Conservation (phyloP, 2,113 vertebrate species). For the Psephotus haematonotus region DNA sequence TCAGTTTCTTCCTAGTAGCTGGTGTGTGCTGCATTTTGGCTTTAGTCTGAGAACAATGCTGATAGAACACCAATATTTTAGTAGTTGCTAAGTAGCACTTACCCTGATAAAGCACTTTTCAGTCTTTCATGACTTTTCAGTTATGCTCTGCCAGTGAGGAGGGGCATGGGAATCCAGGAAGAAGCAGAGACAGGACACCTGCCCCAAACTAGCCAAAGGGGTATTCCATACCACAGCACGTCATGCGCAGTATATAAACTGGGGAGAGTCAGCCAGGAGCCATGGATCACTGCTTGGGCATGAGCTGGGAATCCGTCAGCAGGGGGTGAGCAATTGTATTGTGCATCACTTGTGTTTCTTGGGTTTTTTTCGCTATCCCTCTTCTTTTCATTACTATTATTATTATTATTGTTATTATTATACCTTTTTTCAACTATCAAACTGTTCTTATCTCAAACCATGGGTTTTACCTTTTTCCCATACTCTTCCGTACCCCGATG, state of each 20-base stretch:
- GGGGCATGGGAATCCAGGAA: not conserved
- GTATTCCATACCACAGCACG: not conserved
- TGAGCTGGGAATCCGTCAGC: not conserved
- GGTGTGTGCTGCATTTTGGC: not conserved
- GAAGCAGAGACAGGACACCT: not conserved
- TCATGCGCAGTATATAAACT: not conserved
- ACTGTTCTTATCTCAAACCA: not conserved
- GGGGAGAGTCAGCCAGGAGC: not conserved
- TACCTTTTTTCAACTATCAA: not conserved
- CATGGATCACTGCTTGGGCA: not conserved
- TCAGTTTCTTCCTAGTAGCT: not conserved
- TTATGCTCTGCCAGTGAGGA: not conserved
- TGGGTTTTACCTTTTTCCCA: not conserved
- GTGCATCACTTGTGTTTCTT: not conserved
- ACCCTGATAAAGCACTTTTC: not conserved
- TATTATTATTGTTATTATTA: not conserved
- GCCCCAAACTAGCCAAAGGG: not conserved
- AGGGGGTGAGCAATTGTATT: not conserved
- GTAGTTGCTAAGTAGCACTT: not conserved
- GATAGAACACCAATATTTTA: not conserved
- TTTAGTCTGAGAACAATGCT: not conserved
- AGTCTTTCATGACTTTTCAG: not conserved
- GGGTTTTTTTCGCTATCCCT: not conserved
- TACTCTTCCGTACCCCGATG: not conserved
- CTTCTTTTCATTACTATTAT: not conserved